Base-by-base conservation (phyloP, 2,797 vertebrate species). In the Chloroceryle inda region DNA sequence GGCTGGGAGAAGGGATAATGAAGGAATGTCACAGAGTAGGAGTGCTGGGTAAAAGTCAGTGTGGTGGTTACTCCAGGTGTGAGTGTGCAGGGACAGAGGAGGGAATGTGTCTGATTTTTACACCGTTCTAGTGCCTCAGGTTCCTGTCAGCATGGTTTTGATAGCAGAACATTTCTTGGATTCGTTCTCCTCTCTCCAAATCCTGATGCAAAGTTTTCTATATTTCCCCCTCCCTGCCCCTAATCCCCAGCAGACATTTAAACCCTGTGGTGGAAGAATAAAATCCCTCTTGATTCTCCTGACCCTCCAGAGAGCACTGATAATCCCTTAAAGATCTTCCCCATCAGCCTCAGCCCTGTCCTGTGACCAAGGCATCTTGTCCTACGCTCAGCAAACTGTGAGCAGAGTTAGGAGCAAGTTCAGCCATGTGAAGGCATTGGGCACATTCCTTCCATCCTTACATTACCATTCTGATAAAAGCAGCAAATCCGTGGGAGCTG, bases 21-120 rank as follows among this genome's bases (percentile, higher is more conserved):
- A 45, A 92, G 68, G 94, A 92, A 94, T 92, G 78, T 77, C 58
- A 78, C 23, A 50, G 47, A 77, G 49, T 18, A 72, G 76, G 87
- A 94, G 75, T 89, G 69, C 73, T 69, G 50, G 38, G 31, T 75
- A 58, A 73, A 85, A 55, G 47, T 56, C 85, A 67, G 45, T 56
- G 37, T 37, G 55, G 85, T 73, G 55, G 38, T 74, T 69, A 81
- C 86, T 92, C 42, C 50, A 90, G 71, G 52, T 69, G 84, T 73
- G 84, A 83, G 24, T 83, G 82, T 92, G 15, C 3, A 79, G 72
- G 49, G 49, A 38, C 33, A 42, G 58, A 67, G 58, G 53, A 88
- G 68, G 42, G 38, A 88, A 52, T 75, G 6, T 50, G 44, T 89
- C 78, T 89, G 78, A 13, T 35, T 89, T 93, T 74, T 35, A 38